Evolutionary conservation across 2,113 vertebrate genomes (phyloP), one percentile per base, ranked within the genome.

Genomic region (Danio rerio): DNA sequence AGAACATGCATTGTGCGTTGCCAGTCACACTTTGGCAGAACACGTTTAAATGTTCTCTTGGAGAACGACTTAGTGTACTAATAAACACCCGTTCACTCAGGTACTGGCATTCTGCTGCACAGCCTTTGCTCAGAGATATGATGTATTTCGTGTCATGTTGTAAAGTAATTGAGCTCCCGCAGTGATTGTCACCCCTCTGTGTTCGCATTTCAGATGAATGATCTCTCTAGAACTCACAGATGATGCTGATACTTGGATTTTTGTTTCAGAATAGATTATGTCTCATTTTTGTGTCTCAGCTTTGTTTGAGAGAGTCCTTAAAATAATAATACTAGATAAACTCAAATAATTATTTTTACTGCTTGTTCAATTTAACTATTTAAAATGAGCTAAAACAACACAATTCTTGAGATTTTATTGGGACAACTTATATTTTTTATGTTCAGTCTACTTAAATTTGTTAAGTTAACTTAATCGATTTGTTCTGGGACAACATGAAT

Each of bases 1-100:
- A 68, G 53, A 84, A 66, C 81, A 85, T 81, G 81, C 81, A 84
- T 89, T 88, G 84, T 85, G 70, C 72, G 62, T 16, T 16, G 50
- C 75, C 45, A 52, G 65, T 81, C 45, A 68, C 79, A 58, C 43
- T 55, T 55, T 31, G 2, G n/a, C 40, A 68, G 50, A 76, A 45
- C 61, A 68, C 43, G 42, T 20, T 12, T n/a, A 40, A 68, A n/a
- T 42, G 42, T 68, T 47, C 49, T 63, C 65, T 45, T 53, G 66
- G 53, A 75, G 76, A 71, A 82, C 55, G 43, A 50, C 16, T 65
- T 50, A 47, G 77, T 80, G 43, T 72, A 52, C 13, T 49, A 50
- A 80, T 49, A 62, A 50, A 77, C 8, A 8, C 43, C 18, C 7
- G 56, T 76, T 15, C 7, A 10, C 61, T 76, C n/a, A 13, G n/a